Conservation (phyloP, 2,888 invertebrate species). For the Andrena trimmerana region DNA sequence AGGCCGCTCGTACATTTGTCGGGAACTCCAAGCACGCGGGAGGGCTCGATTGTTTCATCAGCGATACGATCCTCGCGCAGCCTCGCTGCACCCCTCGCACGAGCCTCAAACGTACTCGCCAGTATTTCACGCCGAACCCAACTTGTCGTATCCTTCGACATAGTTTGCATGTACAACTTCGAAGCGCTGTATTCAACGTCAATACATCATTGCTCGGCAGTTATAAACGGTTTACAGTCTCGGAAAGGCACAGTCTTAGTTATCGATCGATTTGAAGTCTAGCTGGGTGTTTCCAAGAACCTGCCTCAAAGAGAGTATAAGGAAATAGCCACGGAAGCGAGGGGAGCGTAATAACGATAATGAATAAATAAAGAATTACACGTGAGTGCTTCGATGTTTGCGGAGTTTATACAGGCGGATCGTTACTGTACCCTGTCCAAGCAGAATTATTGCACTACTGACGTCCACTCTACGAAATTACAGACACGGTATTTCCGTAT, state of each 20-base stretch:
- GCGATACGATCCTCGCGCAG: background rate
- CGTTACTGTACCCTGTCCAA: background rate
- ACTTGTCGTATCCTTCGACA: too few relatives aligned
- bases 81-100: too few relatives aligned
- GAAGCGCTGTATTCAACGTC: too few relatives aligned
- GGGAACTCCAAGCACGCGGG: conserved; percentile 14
- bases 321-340: background rate
- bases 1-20: conserved; percentile 49
- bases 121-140: too few relatives aligned
- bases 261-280: background rate
- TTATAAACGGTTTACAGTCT: background rate
- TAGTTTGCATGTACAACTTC: too few relatives aligned
- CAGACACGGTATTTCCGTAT: background rate
- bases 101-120: too few relatives aligned
- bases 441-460: background rate
- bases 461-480: background rate
- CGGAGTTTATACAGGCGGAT: background rate
- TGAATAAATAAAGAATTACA: background rate
- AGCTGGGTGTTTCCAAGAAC: background rate
- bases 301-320: background rate
- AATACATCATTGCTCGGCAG: background rate
- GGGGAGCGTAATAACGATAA: background rate
- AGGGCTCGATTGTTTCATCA: conserved; percentile 1
- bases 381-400: background rate
- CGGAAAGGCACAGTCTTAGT: background rate